Evolutionary conservation across 2,797 vertebrate species (phyloP), one percentile per base, ranked within the genome.

Genomic region (Syngnathus acus): DNA sequence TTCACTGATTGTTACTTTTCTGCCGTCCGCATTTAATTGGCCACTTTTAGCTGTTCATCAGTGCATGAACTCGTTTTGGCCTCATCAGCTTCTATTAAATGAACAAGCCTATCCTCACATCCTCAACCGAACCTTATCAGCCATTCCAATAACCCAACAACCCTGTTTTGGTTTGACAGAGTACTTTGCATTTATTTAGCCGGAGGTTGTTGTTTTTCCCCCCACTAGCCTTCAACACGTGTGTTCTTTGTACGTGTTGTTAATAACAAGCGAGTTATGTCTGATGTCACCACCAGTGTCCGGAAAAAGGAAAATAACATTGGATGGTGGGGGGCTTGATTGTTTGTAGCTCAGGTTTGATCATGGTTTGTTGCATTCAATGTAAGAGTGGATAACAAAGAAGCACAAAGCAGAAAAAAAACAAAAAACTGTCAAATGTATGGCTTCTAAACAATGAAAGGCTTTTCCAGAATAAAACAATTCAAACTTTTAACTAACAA

Each of bases 251-350:
- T n/a, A n/a, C n/a, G n/a, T 73, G 68, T 75, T 75, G 61, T 67
- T 60, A 69, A 76, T 80, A 70, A 80, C 75, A 76, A 77, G 72
- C 82, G 79, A 68, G 59, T 69, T 74, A 64, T 75, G 76, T 82
- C 84, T 86, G 78, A 86, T 84, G 80, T 80, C 69, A 68, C 78
- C 69, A 32, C 70, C 66, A 74, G 72, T 82, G 73, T 72, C 79
- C 74, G 72, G 74, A 79, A 82, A 79, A 70, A 77, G 71, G 74
- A 75, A 86, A 80, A 86, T 89, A 54, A 19, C 10, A 6, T 78
- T 82, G 87, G 80, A 71, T 32, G 32, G 77, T 75, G 69, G 75
- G 74, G 69, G 76, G 74, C 84, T 73, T 62, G 58, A 73, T 66
- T 73, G 77, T 84, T 83, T 76, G 71, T 78, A 71, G 73, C 74